Evolutionary conservation across 2,797 vertebrate genomes (phyloP).

Genomic region (Coendou prehensilis): DNA sequence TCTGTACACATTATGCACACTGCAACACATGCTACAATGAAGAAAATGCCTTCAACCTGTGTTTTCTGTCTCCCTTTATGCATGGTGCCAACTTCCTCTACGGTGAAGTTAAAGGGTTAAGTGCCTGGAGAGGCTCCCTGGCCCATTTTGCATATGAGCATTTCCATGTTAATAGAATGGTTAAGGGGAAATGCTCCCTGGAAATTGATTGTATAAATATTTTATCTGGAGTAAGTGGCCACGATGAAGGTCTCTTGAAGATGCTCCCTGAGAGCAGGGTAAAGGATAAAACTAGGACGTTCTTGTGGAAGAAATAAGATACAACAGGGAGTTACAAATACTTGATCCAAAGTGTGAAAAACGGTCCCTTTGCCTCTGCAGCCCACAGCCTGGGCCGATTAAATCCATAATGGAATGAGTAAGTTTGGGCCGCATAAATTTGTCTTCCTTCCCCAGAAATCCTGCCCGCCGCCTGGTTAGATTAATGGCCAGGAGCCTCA

Average conservation of each 20-base stretch:
- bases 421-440: conserved; percentile 96
- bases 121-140: conserved; percentile 73
- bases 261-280: conserved; percentile 85
- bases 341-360: conserved; percentile 91
- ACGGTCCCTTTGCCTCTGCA: conserved; percentile 87
- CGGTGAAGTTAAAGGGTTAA: conserved; percentile 85
- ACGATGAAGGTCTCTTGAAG: conserved; percentile 86
- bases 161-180: conserved; percentile 92
- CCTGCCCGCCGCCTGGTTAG: conserved; percentile 91
- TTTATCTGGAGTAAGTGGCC: conserved; percentile 91
- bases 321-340: conserved; percentile 89
- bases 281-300: conserved; percentile 89
- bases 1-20: accelerated
- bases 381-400: conserved; percentile 92
- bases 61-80: background rate
- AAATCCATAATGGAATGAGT: conserved; percentile 97
- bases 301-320: conserved; percentile 91
- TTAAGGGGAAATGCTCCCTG: conserved; percentile 88
- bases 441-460: conserved; percentile 95
- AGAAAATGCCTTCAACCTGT: background rate
- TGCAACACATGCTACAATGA: accelerated
- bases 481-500: conserved; percentile 96
- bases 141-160: conserved; percentile 88
- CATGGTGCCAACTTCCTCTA: conserved; percentile 54
- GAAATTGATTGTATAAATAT: conserved; percentile 93